Evolutionary conservation across 2,888 invertebrate genomes (phyloP).

Genomic region (Plusia festucae): DNA sequence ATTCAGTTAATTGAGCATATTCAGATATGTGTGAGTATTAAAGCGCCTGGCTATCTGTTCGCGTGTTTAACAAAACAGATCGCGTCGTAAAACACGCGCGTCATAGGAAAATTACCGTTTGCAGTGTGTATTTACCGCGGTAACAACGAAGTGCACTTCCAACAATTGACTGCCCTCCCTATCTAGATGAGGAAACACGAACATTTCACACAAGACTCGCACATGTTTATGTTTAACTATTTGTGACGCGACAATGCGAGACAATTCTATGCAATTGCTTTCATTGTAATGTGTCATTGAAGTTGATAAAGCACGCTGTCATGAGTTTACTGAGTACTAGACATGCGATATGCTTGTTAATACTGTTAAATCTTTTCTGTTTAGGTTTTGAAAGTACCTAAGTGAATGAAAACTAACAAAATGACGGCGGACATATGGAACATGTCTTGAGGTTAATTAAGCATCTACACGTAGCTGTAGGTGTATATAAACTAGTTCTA

Average conservation of each 20-base stretch:
- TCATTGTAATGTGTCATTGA: constrained; percentile 34
- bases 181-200: constrained; percentile 73
- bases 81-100: constrained; percentile 50
- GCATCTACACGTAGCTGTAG: no score
- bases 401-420: no score
- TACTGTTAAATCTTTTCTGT: not conserved
- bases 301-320: constrained; percentile 11
- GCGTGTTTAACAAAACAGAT: constrained; percentile 52
- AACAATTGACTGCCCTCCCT: constrained; percentile 72
- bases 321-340: not conserved
- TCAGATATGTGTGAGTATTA: constrained; percentile 41
- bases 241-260: constrained; percentile 54
- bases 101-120: constrained; percentile 63
- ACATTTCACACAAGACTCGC: constrained; percentile 62
- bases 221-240: constrained; percentile 45
- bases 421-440: no score
- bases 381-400: not conserved
- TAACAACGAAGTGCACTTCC: constrained; percentile 79
- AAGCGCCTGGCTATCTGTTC: constrained; percentile 36
- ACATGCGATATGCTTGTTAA: not conserved
- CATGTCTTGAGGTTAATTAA: no score
- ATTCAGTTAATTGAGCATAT: constrained; percentile 43
- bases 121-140: constrained; percentile 62
- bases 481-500: not conserved
- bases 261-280: constrained; percentile 35